Evolutionary conservation across 2,888 invertebrate species (phyloP), one percentile per base, ranked within the genome.

Genomic region (Amaurobius ferox): DNA sequence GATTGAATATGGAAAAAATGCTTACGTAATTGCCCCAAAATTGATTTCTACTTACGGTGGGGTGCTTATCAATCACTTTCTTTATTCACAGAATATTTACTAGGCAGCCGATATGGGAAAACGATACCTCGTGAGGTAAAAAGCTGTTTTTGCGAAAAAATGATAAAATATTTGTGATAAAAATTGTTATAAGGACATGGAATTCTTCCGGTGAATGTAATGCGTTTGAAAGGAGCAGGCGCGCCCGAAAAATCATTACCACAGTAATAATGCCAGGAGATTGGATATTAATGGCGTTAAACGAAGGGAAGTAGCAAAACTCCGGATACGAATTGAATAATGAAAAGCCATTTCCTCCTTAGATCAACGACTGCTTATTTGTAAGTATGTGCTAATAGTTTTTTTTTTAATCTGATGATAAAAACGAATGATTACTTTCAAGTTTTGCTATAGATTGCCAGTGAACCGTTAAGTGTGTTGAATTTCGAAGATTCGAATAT

Each of bases 201-300:
- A 55, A 55, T 55, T 55, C 55, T 55, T 55, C 55, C 23, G 23
- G 19, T 55, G 23, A 55, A 23, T 29, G 30, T 61, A 32, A 64
- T 40, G 11, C 32, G 28, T 29, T 68, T 9, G 23, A 68, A 35
- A 28, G 35, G 13, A 67, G 28, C 61, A 35, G 48, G 30, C 16
- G n/a, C 61, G 9, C n/a, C n/a, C 23, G 68, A 68, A 39, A 78
- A 78, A 78, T 78, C 77, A 78, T 78, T 78, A 78, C 35, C 68
- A 26, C 28, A 19, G 74, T 32, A 64, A 74, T 44, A 74, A 74
- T 74, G 64, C 40, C n/a, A 23, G 30, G 32, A 78, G 48, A 78
- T 78, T 78, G 77, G 35, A 78, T 28, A 68, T 55, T 78, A 78
- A 78, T 68, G 77, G 68, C 77, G 30, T 68, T 68, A 29, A 48